phyloP scores from a whole-genome alignment of 2,888 invertebrate species.

The Parascotia fuliginaria region DNA sequence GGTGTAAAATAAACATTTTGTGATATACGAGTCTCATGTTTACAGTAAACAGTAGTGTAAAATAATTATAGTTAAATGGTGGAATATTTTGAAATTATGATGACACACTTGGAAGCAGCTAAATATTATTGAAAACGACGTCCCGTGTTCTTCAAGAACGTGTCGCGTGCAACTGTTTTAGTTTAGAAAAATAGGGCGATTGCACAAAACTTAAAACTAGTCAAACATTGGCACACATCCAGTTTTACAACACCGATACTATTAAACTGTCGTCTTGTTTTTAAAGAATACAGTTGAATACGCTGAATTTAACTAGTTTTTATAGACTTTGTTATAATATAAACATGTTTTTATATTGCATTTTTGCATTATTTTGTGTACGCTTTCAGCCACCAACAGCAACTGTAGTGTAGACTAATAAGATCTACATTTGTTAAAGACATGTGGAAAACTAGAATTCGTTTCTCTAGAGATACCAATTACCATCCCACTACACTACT shows the following conservation, averaged over 20 bases:
- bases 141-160: conserved; percentile 49
- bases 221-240: conserved; percentile 76
- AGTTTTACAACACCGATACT: conserved; percentile 72
- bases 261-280: conserved; percentile 70
- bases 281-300: conserved; percentile 41
- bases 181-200: conserved; percentile 84
- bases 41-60: too few relatives aligned
- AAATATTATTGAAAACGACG: conserved; percentile 40
- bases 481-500: too few relatives aligned
- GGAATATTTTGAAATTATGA: conserved; percentile 1
- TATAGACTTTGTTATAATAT: conserved; percentile 1
- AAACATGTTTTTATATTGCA: not conserved
- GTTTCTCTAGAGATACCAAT: too few relatives aligned
- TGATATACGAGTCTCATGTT: too few relatives aligned
- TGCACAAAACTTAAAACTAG: conserved; percentile 81
- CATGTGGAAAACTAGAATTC: too few relatives aligned
- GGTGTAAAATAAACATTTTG: too few relatives aligned
- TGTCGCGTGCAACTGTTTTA: conserved; percentile 79
- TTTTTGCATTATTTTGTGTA: too few relatives aligned
- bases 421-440: too few relatives aligned
- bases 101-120: conserved; percentile 14
- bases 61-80: too few relatives aligned
- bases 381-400: too few relatives aligned
- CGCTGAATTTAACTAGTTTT: not conserved
- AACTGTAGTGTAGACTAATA: too few relatives aligned